These are phyloP conservation scores for Psettodes erumei DNA, from an alignment of 2,113 vertebrate genomes.

Conservation along the genomic window DNA sequence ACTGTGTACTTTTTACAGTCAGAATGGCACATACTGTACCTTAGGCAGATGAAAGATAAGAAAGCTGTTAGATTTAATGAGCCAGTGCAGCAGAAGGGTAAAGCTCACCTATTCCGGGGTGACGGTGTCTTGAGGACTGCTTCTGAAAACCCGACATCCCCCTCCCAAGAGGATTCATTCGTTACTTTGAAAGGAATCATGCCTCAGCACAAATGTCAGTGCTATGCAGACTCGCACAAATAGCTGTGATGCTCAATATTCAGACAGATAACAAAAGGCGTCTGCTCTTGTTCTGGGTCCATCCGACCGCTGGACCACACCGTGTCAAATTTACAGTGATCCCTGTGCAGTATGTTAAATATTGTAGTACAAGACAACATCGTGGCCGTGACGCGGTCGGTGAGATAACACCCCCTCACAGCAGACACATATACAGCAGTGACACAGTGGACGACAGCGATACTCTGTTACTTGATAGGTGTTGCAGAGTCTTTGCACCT, in stretches of 20 bases:
- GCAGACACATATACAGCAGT: slow-evolving; percentile 19
- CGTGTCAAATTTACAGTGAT: slow-evolving; percentile 46
- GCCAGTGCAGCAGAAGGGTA: slow-evolving; percentile 1
- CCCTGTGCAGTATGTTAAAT: slow-evolving; percentile 19
- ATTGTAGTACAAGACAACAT: slow-evolving; percentile 37
- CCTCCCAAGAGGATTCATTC: slow-evolving; percentile 27
- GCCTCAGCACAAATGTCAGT: slow-evolving; percentile 15
- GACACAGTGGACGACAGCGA: neutral
- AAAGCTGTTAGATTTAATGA: slow-evolving; percentile 28
- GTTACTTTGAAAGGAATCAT: slow-evolving; percentile 53
- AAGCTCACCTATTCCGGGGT: neutral
- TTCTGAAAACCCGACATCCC: slow-evolving; percentile 30
- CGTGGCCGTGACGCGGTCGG: neutral
- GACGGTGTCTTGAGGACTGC: slow-evolving; percentile 14
- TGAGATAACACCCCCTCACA: slow-evolving; percentile 13
- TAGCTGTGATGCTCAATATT: slow-evolving; percentile 37
- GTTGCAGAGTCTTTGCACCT: neutral
- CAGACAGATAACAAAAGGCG: slow-evolving; percentile 35
- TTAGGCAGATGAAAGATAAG: slow-evolving; percentile 13
- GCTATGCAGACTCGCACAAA: slow-evolving; percentile 30
- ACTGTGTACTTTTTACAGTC: slow-evolving; percentile 1
- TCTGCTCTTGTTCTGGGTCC: slow-evolving; percentile 22
- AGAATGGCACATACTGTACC: neutral
- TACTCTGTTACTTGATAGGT: neutral
- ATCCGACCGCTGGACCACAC: slow-evolving; percentile 22